phyloP scores from a whole-genome alignment of 2,797 vertebrate species.

The Pseudomugil gertrudae region DNA sequence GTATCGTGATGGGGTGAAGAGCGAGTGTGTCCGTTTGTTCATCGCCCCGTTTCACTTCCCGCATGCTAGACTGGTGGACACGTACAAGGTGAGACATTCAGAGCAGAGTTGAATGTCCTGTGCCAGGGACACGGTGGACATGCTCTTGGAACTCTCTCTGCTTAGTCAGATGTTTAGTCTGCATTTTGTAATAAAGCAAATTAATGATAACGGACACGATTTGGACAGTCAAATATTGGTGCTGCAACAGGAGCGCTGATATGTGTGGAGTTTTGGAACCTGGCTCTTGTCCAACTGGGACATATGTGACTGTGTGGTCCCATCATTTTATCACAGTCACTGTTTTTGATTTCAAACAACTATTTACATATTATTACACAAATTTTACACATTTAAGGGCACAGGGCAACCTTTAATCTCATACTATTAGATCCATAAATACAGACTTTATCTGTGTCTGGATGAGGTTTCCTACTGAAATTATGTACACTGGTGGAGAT shows the following conservation, averaged over 20 bases:
- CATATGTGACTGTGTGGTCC: neutral
- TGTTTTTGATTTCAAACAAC: slow-evolving; percentile 38
- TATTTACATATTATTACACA: slow-evolving; percentile 49
- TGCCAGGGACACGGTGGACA: slow-evolving; percentile 18
- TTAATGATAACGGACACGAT: slow-evolving; percentile 1
- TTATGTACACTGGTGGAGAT: neutral
- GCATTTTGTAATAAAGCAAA: slow-evolving; percentile 30
- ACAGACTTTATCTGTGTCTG: slow-evolving; percentile 1
- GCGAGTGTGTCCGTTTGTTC: slow-evolving; percentile 90
- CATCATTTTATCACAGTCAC: slow-evolving; percentile 37
- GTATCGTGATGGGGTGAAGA: slow-evolving; percentile 90
- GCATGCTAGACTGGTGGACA: slow-evolving; percentile 85
- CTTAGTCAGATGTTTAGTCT: slow-evolving; percentile 35
- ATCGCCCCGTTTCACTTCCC: slow-evolving; percentile 94
- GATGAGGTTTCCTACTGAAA: neutral
- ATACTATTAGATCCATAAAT: slow-evolving; percentile 10
- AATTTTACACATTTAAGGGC: slow-evolving; percentile 15
- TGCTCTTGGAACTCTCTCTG: neutral
- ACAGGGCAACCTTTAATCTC: slow-evolving; percentile 27
- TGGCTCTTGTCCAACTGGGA: slow-evolving; percentile 23
- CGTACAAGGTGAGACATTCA: slow-evolving; percentile 87
- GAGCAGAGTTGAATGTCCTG: neutral
- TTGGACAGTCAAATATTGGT: slow-evolving; percentile 28
- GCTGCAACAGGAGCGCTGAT: neutral
- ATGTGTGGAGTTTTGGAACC: slow-evolving; percentile 36